Base-by-base conservation (phyloP, 2,113 vertebrate genomes). In the Hippocampus barbouri region DNA sequence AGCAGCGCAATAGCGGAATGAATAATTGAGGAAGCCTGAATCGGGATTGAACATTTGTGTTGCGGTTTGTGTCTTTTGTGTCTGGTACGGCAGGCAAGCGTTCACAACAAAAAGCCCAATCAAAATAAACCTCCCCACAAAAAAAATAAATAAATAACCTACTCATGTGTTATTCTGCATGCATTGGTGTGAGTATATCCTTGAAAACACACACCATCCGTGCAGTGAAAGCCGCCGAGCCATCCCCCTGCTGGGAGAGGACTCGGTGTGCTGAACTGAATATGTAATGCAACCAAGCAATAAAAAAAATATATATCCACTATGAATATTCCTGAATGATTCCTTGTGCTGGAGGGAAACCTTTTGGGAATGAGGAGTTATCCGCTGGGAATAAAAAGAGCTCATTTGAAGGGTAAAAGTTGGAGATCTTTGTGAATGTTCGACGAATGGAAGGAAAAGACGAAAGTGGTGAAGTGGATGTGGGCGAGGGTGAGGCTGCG, bases 21-120 rank as follows among this genome's bases (percentile, higher is more conserved):
- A 91, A 91, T 90, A 90, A 91, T 90, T 90, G 85, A 91, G 90
- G 60, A 14, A 67, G 83, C 75, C 77, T 74, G 81, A 82, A 73
- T 78, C 72, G 10, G 88, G 85, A 85, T 78, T 73, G 82, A 87
- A 86, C 85, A 85, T 88, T 87, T 88, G 77, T 87, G 83, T 89
- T 89, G 87, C 82, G 74, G 84, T 80, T 38, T 78, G 82, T 80
- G 84, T 86, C 77, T 81, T 80, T 38, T 23, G 63, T 43, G 63
- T 45, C 78, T 51, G 75, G 73, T 87, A 81, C 43, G 14, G 71
- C 77, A 16, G 64, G 62, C 60, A 69, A 73, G 64, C 63, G 43
- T 76, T 80, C 70, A 51, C 68, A 49, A 82, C 73, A 73, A 77
- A 81, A 87, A 77, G 14, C 23, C 41, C 43, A 18, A 66, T 66